These are phyloP conservation scores for Saguinus imperator DNA, from an alignment of 2,113 vertebrate genomes.

Conservation along the genomic window DNA sequence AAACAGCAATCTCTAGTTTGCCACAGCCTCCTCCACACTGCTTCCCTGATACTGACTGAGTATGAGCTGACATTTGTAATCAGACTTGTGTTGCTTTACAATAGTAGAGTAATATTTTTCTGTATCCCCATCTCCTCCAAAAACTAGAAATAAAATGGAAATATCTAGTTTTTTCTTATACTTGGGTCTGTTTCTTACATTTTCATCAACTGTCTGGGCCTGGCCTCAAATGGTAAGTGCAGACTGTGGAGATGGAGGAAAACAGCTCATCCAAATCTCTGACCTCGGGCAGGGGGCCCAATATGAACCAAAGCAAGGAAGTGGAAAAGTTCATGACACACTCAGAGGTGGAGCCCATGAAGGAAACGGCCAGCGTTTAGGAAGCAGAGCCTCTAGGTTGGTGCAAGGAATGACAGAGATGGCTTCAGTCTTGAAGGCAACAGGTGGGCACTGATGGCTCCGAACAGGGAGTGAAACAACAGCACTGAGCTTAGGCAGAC, in stretches of 20 bases:
- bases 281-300: background rate
- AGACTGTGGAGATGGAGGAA: background rate
- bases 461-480: background rate
- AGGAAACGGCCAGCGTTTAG: background rate
- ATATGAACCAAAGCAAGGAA: background rate
- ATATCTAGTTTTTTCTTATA: background rate
- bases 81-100: background rate
- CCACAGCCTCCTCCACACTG: background rate
- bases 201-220: background rate
- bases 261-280: background rate
- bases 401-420: background rate
- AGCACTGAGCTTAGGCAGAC: background rate
- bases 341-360: background rate
- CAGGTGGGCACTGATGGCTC: background rate
- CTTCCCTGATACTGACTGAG: background rate
- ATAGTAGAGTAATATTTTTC: background rate
- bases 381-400: background rate
- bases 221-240: background rate
- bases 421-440: background rate
- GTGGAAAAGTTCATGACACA: background rate
- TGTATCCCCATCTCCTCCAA: background rate
- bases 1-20: background rate
- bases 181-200: background rate
- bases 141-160: background rate
- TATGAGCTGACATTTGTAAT: background rate